phyloP scores from a whole-genome alignment of 2,888 invertebrate genomes.

The Resseliella maxima region DNA sequence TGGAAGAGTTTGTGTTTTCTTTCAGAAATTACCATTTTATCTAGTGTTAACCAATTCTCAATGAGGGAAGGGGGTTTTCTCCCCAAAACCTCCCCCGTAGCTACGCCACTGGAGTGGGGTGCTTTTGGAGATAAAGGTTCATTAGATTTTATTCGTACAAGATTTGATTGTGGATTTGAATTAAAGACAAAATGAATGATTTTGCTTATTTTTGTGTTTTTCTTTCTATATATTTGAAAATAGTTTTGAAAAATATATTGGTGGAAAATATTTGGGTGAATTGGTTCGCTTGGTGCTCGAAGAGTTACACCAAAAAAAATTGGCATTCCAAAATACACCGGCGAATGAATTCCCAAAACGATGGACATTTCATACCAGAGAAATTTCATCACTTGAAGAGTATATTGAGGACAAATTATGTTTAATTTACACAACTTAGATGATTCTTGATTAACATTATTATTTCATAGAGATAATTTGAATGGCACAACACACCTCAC shows the following conservation, averaged over 20 bases:
- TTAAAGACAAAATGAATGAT: too few relatives aligned
- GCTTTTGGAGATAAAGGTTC: constrained; percentile 85
- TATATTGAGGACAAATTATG: constrained; percentile 66
- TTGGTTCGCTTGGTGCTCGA: constrained; percentile 74
- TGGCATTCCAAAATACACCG: constrained; percentile 68
- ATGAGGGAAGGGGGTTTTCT: too few relatives aligned
- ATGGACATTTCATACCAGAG: constrained; percentile 73
- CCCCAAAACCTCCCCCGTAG: too few relatives aligned
- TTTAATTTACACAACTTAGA: constrained; percentile 6
- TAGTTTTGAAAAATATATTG: constrained; percentile 84
- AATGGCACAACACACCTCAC: constrained; percentile 66
- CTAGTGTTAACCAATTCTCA: too few relatives aligned
- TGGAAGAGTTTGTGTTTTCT: too few relatives aligned
- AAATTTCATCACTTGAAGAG: constrained; percentile 79
- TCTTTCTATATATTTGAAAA: constrained; percentile 73
- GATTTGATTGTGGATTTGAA: constrained; percentile 79
- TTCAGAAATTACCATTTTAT: too few relatives aligned
- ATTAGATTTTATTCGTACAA: constrained; percentile 79
- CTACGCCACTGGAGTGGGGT: too few relatives aligned
- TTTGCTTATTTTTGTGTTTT: not conserved
- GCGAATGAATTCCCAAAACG: constrained; percentile 66
- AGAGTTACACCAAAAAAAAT: constrained; percentile 71
- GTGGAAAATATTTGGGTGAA: constrained; percentile 85
- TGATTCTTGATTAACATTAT: too few relatives aligned
- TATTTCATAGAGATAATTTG: constrained; percentile 67